A percentile compares a stretch with the other conserved stretches of the same genome.
These are phyloP conservation scores for Mythimna albipuncta DNA, from an alignment of 2,888 invertebrate species.

Conservation along the genomic window DNA sequence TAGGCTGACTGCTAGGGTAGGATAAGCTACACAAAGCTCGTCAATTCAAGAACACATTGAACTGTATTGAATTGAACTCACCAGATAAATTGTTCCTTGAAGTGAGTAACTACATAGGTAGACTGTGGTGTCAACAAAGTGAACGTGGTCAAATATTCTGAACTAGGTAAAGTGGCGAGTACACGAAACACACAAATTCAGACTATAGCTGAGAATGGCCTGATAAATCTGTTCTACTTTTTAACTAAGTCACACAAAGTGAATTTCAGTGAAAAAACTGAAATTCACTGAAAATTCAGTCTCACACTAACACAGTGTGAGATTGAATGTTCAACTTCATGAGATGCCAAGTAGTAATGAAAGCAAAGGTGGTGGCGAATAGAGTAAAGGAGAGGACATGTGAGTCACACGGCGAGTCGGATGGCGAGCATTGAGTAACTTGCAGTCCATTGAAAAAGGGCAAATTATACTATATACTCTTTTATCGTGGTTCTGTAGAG, in stretches of 20 bases:
- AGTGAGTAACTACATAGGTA: neutral
- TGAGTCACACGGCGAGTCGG: no score
- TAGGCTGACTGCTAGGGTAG: neutral
- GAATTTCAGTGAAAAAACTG: no score
- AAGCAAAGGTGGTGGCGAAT: no score
- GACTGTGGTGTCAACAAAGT: no score
- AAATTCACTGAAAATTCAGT: no score
- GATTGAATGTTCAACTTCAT: neutral
- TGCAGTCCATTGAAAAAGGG: no score
- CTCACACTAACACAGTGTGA: neutral
- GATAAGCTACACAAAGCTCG: neutral
- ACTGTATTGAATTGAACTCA: slow-evolving; percentile 5
- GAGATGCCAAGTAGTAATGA: neutral
- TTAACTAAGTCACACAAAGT: neutral
- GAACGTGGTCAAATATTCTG: no score
- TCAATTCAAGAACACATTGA: neutral
- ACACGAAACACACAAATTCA: no score
- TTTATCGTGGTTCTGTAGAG: no score
- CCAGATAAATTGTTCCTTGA: neutral
- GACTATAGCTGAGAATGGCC: neutral
- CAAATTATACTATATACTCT: no score
- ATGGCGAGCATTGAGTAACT: no score
- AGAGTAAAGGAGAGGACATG: no score
- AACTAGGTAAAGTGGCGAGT: neutral
- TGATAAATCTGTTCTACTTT: neutral